Base-by-base conservation (phyloP, 1,140 invertebrate species). In the Notospermus geniculatus region DNA sequence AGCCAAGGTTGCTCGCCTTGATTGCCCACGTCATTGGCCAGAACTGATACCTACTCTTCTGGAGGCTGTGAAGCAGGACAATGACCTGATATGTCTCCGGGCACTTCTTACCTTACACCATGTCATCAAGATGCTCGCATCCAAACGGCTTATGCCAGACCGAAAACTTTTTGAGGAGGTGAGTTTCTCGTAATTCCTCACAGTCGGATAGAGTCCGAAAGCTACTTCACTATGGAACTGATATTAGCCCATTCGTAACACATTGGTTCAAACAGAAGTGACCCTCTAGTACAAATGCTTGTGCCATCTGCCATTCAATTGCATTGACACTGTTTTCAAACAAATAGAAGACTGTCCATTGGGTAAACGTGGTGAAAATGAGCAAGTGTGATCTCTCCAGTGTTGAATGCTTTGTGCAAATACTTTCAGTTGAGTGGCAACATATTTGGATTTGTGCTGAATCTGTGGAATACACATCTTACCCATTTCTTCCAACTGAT, bases 111-210 rank as follows among this genome's bases (percentile, higher is more conserved):
- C 88, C 22, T 84, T 97, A 50, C 89, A 95, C 78, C 92, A 96
- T 80, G 91, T 97, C 9, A 86, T 95, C 7, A 97, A 97, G 79
- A 87, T 89, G 2, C 82, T 97, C 45, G 88, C 92, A 9, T 91
- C 92, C 0, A 95, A 93, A 77, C 81, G 93, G 57, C 81, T 97
- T 1, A 81, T 86, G 57, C 85, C 86, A 25, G 90, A 93, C 78
- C 85, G 86, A 66, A 85, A 84, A 64, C 82, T 90, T 57, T 95
- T 95, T 80, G 85, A 91, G 83, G 89, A 95, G 73, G 84, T 95
- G 72, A 68, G 57, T 63, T 19, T 55, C 32, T 7, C 9, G 46
- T 19, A 43, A 43, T 50, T 50, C 46, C 46, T n/a, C n/a, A n/a
- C n/a, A n/a, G n/a, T n/a, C n/a, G n/a, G n/a, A n/a, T n/a, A n/a